Evolutionary conservation across 2,797 vertebrate species (phyloP).

Genomic region (Morus bassanus): DNA sequence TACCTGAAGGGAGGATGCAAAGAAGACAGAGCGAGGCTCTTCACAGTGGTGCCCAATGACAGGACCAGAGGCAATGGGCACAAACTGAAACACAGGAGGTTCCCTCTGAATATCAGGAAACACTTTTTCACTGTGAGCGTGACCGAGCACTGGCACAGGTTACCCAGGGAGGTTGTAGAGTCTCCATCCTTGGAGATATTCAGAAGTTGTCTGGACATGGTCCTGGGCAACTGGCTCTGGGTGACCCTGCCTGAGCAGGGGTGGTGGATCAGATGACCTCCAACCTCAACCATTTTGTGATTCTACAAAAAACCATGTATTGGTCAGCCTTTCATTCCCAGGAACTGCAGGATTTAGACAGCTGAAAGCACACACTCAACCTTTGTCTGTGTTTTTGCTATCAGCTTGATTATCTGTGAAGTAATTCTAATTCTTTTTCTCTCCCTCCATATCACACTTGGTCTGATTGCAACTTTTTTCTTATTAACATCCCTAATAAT

Average conservation of each 20-base stretch:
- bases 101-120: not conserved
- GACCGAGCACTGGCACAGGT: too few species aligned
- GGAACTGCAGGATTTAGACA: not conserved
- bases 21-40: accelerated
- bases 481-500: not conserved
- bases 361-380: not conserved
- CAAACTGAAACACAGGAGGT: not conserved
- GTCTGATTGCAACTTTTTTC: not conserved
- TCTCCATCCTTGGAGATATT: not conserved
- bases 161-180: not conserved
- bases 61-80: not conserved
- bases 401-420: not conserved
- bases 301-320: not conserved
- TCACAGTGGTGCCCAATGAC: too few species aligned
- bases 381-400: not conserved
- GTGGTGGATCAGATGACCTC: not conserved
- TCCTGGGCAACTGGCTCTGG: not conserved
- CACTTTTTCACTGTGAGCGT: not conserved
- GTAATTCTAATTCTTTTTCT: not conserved
- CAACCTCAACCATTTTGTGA: not conserved
- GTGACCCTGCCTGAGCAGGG: not conserved
- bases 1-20: not conserved
- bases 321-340: not conserved
- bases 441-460: too few species aligned
- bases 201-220: not conserved